Conservation (phyloP, 2,113 vertebrate species). For the Arothron firmamentum region DNA sequence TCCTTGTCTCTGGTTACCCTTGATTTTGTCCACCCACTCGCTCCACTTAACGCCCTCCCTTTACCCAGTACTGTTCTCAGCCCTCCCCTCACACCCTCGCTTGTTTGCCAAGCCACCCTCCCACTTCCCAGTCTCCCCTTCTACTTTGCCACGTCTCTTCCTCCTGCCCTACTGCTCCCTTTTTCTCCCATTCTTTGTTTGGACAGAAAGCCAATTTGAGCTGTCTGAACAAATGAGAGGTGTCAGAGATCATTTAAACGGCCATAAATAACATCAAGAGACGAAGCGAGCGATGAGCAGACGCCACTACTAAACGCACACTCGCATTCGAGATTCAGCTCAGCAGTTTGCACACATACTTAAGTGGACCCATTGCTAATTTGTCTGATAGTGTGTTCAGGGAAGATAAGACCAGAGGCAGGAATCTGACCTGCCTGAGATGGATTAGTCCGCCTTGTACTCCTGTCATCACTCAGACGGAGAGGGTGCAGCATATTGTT, state of each 20-base stretch:
- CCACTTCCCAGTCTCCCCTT: not conserved
- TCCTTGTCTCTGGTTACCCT: conserved; percentile 1
- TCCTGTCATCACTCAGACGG: conserved; percentile 54
- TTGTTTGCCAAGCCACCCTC: conserved; percentile 13
- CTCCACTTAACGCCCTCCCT: conserved; percentile 10
- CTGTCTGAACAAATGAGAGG: conserved; percentile 70
- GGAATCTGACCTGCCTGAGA: conserved; percentile 52
- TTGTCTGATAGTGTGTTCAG: conserved; percentile 67
- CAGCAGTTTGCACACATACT: conserved; percentile 10
- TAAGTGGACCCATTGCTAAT: conserved; percentile 68
- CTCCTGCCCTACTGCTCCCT: conserved; percentile 16
- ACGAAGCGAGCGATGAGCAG: conserved; percentile 51
- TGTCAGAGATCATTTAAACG: conserved; percentile 68
- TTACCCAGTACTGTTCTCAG: conserved; percentile 16
- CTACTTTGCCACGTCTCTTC: conserved; percentile 17
- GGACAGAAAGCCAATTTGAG: conserved; percentile 65
- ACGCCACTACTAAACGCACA: conserved; percentile 37
- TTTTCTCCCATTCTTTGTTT: conserved; percentile 24
- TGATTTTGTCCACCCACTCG: not conserved
- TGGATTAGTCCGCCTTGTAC: conserved; percentile 49
- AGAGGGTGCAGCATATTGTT: conserved; percentile 44
- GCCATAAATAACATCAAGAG: conserved; percentile 68
- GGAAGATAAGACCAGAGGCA: conserved; percentile 61
- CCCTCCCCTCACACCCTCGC: conserved; percentile 5
- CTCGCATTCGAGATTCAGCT: conserved; percentile 19